A percentile compares a stretch with the other conserved stretches of the same genome.
These are phyloP conservation scores for Drosophila sp. DNA, from an alignment of 1,140 invertebrate genomes.

Conservation along the genomic window DNA sequence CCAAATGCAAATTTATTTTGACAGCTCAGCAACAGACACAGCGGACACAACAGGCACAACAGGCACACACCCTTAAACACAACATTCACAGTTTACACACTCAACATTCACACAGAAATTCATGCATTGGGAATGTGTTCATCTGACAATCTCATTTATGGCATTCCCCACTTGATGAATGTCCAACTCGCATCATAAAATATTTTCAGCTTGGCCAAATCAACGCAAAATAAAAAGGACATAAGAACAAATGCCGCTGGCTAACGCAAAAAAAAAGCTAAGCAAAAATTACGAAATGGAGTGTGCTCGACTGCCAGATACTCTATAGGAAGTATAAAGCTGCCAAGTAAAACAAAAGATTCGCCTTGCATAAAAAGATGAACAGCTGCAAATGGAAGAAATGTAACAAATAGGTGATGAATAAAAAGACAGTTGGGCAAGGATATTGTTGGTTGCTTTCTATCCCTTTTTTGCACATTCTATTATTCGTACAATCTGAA, in stretches of 20 bases:
- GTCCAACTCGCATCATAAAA: constrained; percentile 36
- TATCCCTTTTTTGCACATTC: too few relatives aligned
- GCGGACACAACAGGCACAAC: constrained; percentile 1
- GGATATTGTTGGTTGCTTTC: too few relatives aligned
- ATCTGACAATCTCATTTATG: constrained; percentile 64
- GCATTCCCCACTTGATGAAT: constrained; percentile 66
- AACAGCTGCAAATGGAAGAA: too few relatives aligned
- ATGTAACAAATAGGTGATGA: too few relatives aligned
- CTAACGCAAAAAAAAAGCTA: neutral
- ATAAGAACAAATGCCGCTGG: constrained; percentile 49
- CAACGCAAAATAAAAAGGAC: constrained; percentile 53
- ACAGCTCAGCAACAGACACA: constrained; percentile 45
- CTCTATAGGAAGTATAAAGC: too few relatives aligned
- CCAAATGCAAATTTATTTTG: constrained; percentile 66
- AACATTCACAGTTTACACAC: neutral
- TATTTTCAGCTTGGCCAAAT: constrained; percentile 53
- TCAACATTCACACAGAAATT: neutral
- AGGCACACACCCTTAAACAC: neutral
- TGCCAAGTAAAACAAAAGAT: too few relatives aligned
- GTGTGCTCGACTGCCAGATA: too few relatives aligned
- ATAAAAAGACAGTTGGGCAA: too few relatives aligned
- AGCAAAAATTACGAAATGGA: neutral
- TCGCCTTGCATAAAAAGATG: too few relatives aligned
- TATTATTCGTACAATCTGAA: too few relatives aligned
- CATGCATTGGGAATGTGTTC: constrained; percentile 24